phyloP scores from a whole-genome alignment of 1,140 invertebrate species.

The Saccostrea glomerata region DNA sequence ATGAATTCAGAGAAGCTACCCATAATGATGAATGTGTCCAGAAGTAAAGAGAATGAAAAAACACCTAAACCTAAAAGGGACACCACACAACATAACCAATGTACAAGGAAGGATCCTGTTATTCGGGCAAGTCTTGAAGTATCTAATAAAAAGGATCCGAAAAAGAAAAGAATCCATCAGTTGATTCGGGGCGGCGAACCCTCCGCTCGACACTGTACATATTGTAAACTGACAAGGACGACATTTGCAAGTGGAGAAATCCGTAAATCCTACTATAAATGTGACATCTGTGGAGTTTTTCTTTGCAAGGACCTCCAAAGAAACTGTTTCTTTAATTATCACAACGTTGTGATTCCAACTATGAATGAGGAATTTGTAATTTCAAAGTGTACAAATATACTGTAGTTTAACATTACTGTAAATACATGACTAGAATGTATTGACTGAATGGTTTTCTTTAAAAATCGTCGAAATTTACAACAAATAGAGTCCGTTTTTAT shows the following conservation, averaged over 20 bases:
- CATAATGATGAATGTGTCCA: neutral
- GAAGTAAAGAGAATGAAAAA: neutral
- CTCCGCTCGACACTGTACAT: neutral
- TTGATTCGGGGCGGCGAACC: neutral
- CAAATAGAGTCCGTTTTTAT: no score
- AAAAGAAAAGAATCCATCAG: neutral
- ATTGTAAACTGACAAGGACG: neutral
- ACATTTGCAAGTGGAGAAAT: conserved; percentile 34
- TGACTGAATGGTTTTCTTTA: no score
- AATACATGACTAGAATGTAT: no score
- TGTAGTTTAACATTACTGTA: neutral
- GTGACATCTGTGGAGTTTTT: conserved; percentile 42
- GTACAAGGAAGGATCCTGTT: neutral
- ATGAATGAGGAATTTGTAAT: neutral
- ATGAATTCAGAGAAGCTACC: neutral
- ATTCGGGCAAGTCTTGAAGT: neutral
- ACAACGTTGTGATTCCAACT: neutral
- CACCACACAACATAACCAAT: neutral
- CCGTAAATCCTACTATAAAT: conserved; percentile 52
- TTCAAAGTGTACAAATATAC: neutral
- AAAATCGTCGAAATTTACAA: no score
- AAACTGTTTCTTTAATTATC: conserved; percentile 46
- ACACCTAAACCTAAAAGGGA: neutral
- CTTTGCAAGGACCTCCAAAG: conserved; percentile 44
- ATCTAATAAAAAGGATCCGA: neutral